Conservation (phyloP, 23 tunicate genomes). For the Botrylloides violaceus region DNA sequence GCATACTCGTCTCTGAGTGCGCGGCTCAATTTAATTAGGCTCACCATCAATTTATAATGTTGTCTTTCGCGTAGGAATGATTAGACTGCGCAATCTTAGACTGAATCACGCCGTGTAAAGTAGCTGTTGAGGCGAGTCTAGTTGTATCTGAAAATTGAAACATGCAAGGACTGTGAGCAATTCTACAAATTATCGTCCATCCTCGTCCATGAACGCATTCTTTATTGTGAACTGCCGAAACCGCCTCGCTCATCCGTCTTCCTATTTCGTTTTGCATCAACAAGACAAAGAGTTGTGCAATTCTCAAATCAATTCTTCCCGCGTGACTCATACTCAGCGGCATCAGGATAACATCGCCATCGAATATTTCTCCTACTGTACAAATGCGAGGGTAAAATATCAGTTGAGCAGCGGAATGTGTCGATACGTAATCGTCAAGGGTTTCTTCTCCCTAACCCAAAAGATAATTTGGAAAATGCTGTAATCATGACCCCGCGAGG, state of each 20-base stretch:
- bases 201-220: background rate
- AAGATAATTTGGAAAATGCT: background rate
- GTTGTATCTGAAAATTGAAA: no score
- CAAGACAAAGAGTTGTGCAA: background rate
- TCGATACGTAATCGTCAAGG: background rate
- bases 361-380: background rate
- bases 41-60: no score
- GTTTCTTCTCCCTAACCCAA: background rate
- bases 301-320: background rate
- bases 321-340: no score
- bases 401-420: background rate
- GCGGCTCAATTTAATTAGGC: no score
- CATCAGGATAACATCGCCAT: no score
- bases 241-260: background rate
- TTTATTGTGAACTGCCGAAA: background rate
- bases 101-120: no score
- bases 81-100: no score
- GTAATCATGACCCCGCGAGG: no score
- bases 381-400: background rate
- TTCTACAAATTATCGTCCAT: background rate
- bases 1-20: no score
- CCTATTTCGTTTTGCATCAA: background rate
- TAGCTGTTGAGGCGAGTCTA: no score
- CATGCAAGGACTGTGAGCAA: background rate
- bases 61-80: no score